Percentiles rank a stretch among this genome's conserved stretches.
Conservation (phyloP, 1,140 invertebrate genomes). For the Chelonus insularis region DNA sequence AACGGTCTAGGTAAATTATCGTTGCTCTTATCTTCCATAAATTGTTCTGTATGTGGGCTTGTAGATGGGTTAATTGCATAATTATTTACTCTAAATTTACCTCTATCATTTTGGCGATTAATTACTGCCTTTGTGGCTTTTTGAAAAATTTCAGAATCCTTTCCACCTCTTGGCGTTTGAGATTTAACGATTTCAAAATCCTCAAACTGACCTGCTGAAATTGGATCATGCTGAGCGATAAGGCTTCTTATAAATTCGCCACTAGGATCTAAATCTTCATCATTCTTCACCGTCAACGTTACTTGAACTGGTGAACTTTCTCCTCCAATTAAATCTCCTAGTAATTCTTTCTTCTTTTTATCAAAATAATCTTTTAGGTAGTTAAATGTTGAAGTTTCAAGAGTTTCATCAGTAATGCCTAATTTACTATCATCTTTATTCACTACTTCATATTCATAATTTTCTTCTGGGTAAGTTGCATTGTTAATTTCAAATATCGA, state of each 20-base stretch:
- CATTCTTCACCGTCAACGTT: slow-evolving; percentile 33
- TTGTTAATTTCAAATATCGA: background rate
- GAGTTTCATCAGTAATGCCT: background rate
- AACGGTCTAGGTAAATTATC: slow-evolving; percentile 26
- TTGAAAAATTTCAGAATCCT: background rate
- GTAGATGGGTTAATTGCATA: background rate
- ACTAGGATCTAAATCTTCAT: slow-evolving; percentile 25
- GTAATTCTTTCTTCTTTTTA: background rate
- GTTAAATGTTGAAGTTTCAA: background rate
- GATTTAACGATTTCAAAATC: slow-evolving; percentile 38
- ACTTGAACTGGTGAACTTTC: slow-evolving; percentile 40
- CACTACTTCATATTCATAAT: background rate
- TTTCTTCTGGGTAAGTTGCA: background rate
- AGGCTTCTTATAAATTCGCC: slow-evolving; percentile 35
- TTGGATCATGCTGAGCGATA: slow-evolving; percentile 32
- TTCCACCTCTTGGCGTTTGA: slow-evolving; percentile 10
- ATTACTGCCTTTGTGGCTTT: background rate
- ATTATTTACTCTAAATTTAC: background rate
- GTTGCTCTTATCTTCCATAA: background rate
- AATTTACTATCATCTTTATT: background rate
- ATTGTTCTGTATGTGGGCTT: background rate
- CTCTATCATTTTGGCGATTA: background rate
- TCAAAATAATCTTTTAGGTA: background rate
- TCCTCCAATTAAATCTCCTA: slow-evolving; percentile 33
- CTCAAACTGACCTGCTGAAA: slow-evolving; percentile 12